Evolutionary conservation across 2,113 vertebrate species (phyloP).

Genomic region (Genyomyrus donnyi): DNA sequence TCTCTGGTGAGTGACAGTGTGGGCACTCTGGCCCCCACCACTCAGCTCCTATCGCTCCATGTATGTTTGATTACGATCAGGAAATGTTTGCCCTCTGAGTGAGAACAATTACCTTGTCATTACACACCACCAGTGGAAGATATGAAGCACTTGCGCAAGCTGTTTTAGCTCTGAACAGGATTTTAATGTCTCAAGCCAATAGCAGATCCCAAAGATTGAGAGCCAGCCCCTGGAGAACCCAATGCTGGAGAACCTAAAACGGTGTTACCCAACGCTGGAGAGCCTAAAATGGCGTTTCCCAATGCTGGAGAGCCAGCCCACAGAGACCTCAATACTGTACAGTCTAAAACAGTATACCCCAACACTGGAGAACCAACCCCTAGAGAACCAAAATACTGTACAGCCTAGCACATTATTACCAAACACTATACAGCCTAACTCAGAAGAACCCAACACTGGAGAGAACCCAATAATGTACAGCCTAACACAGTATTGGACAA

Average conservation of each 20-base stretch:
- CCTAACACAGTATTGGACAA: not conserved
- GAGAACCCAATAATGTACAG: not conserved
- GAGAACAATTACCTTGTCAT: not conserved
- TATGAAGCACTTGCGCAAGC: not conserved
- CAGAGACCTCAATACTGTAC: not conserved
- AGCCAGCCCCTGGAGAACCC: not conserved
- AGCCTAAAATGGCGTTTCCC: not conserved
- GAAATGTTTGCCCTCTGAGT: not conserved
- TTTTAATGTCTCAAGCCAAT: not conserved
- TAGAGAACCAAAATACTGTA: not conserved
- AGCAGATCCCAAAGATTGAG: not conserved
- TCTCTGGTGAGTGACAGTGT: constrained; percentile 67
- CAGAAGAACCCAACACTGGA: not conserved
- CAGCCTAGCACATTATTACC: not conserved
- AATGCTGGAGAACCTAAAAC: not conserved
- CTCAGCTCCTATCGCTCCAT: not conserved
- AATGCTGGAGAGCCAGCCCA: not conserved
- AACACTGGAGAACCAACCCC: not conserved
- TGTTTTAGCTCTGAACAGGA: not conserved
- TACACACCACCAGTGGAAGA: not conserved
- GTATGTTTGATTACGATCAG: not conserved
- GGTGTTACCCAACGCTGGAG: not conserved
- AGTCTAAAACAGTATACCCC: not conserved
- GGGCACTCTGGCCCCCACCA: accelerated
- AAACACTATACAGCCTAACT: not conserved